Percentiles rank a stretch among this genome's conserved stretches.
Evolutionary conservation across 2,888 invertebrate genomes (phyloP).

Genomic region (Panorpa germanica): DNA sequence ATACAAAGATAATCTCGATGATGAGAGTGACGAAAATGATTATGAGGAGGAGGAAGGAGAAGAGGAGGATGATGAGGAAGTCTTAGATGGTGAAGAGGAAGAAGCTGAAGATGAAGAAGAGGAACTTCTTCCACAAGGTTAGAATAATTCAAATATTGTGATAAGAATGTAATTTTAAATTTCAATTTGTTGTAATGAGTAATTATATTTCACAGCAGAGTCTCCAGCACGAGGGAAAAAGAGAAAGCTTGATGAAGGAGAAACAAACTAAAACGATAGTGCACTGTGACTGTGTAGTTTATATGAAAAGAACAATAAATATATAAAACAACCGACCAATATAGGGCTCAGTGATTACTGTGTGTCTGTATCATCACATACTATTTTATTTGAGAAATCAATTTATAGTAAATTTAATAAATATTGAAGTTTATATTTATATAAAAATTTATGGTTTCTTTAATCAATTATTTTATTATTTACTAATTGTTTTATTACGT

Average conservation of each 20-base stretch:
- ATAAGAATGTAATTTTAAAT: not conserved
- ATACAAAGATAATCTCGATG: constrained; percentile 32
- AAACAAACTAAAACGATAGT: constrained; percentile 9
- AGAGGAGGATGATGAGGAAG: constrained; percentile 37
- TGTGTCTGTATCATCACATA: no score
- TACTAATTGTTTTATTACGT: no score
- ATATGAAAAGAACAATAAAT: no score
- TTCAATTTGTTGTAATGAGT: constrained; percentile 7
- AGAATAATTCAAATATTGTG: constrained; percentile 9
- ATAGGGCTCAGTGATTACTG: no score
- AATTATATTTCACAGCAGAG: constrained; percentile 20
- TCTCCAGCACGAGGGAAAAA: constrained; percentile 46
- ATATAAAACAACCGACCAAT: no score
- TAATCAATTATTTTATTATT: no score
- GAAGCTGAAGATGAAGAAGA: constrained; percentile 24
- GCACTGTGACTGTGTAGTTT: no score
- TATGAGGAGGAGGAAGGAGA: constrained; percentile 31
- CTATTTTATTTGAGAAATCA: no score
- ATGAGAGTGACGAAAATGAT: constrained; percentile 44
- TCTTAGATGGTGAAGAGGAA: constrained; percentile 29
- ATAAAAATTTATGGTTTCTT: no score
- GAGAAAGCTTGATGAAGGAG: constrained; percentile 41
- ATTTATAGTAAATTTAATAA: no score
- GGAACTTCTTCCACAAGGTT: constrained; percentile 20
- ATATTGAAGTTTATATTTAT: no score